Conservation (phyloP, 2,797 vertebrate genomes). For the Decapterus maruadsi region DNA sequence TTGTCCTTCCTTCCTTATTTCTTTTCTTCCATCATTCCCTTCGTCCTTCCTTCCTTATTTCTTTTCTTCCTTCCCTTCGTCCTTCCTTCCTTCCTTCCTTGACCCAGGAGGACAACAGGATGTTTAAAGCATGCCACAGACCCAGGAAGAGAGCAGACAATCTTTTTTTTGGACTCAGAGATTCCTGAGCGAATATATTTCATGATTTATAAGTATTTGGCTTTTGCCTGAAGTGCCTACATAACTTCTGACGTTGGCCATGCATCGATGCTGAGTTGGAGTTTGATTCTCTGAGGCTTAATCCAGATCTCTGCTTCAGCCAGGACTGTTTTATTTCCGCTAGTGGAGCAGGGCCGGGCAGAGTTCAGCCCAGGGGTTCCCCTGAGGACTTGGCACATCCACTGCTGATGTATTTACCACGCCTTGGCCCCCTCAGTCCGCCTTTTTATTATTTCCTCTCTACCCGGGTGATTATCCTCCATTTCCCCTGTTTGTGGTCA, state of each 20-base stretch:
- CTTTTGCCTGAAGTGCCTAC: slow-evolving; percentile 36
- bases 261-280: slow-evolving; percentile 33
- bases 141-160: slow-evolving; percentile 11
- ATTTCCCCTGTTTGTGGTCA: slow-evolving; percentile 53
- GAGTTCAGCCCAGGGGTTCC: slow-evolving; percentile 62
- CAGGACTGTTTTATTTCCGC: slow-evolving; percentile 43
- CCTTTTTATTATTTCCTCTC: slow-evolving; percentile 70
- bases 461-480: slow-evolving; percentile 44
- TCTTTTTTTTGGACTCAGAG: slow-evolving; percentile 31
- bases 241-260: slow-evolving; percentile 38
- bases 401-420: slow-evolving; percentile 73
- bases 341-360: slow-evolving; percentile 40
- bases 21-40: too few relatives aligned
- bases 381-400: slow-evolving; percentile 36
- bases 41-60: too few relatives aligned
- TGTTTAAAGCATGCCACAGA: slow-evolving; percentile 36
- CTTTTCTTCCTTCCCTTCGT: too few relatives aligned
- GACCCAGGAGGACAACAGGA: too few relatives aligned
- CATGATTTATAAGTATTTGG: slow-evolving; percentile 43
- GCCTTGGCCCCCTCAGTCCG: slow-evolving; percentile 28
- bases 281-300: slow-evolving; percentile 35
- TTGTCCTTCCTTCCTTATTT: too few relatives aligned
- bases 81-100: too few relatives aligned
- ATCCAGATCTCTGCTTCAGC: slow-evolving; percentile 34
- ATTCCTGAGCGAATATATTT: slow-evolving; percentile 44